These are phyloP conservation scores for Drosophila grimshawi DNA, from an alignment of 1,140 invertebrate species.

Conservation along the genomic window DNA sequence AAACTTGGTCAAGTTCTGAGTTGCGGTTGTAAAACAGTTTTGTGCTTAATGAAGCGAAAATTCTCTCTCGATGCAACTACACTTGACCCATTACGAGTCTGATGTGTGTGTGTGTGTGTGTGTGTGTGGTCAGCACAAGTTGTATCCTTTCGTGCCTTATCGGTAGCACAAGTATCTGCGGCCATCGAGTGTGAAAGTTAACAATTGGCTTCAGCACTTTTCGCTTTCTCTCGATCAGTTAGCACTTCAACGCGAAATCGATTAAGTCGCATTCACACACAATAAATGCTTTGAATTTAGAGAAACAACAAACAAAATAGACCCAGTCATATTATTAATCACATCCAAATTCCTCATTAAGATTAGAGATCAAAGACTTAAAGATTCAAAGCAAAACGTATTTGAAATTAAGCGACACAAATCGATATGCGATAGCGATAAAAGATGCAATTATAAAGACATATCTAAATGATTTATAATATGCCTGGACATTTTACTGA, in stretches of 20 bases:
- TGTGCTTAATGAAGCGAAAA: slow-evolving; percentile 68
- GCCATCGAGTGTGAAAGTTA: slow-evolving; percentile 45
- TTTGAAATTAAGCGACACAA: too few species aligned
- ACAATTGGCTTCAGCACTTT: slow-evolving; percentile 46
- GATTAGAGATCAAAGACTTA: too few species aligned
- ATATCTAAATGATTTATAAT: too few species aligned
- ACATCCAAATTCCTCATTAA: too few species aligned
- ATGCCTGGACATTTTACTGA: too few species aligned
- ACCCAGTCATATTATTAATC: too few species aligned
- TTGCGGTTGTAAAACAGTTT: slow-evolving; percentile 45
- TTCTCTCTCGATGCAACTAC: slow-evolving; percentile 21
- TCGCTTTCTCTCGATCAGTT: slow-evolving; percentile 23
- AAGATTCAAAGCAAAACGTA: too few species aligned
- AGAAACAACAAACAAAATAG: too few species aligned
- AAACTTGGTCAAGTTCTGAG: slow-evolving; percentile 28
- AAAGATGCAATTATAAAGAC: too few species aligned
- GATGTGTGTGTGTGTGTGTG: slow-evolving; percentile 15
- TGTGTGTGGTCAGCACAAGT: slow-evolving; percentile 39
- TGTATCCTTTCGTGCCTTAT: slow-evolving; percentile 52
- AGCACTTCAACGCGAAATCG: slow-evolving; percentile 7
- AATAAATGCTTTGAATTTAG: neutral
- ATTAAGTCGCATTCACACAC: neutral
- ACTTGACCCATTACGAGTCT: slow-evolving; percentile 18
- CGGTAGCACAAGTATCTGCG: slow-evolving; percentile 34
- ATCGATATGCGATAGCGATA: too few species aligned